Conservation (phyloP, 2,113 vertebrate genomes). For the Myotis brandtii region DNA sequence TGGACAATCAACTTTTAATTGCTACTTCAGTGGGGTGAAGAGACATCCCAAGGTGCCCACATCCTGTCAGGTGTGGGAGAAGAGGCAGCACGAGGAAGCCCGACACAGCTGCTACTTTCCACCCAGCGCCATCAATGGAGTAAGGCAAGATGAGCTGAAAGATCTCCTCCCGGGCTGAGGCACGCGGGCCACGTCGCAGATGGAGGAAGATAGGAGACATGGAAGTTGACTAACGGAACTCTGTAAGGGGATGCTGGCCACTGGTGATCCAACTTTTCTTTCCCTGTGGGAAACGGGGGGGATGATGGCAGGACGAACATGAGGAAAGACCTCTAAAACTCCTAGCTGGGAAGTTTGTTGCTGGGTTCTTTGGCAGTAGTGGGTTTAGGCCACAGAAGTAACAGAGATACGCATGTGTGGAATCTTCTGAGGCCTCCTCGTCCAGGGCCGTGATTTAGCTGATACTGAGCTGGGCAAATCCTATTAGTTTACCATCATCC, state of each 20-base stretch:
- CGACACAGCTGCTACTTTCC: constrained; percentile 85
- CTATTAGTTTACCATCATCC: constrained; percentile 97
- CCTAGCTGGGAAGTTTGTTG: constrained; percentile 81
- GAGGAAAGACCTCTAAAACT: constrained; percentile 85
- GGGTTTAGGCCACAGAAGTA: constrained; percentile 92
- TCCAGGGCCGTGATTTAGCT: constrained; percentile 90
- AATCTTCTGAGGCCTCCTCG: constrained; percentile 82
- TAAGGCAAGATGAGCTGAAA: constrained; percentile 92
- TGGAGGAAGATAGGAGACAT: constrained; percentile 77
- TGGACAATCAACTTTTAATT: constrained; percentile 78
- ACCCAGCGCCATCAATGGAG: constrained; percentile 89
- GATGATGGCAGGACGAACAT: constrained; percentile 64
- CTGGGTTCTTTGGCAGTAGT: constrained; percentile 99
- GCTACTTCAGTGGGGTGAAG: constrained; percentile 74
- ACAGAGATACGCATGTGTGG: constrained; percentile 87
- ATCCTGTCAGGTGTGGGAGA: background rate
- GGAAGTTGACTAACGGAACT: constrained; percentile 55
- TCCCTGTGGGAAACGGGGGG: constrained; percentile 31
- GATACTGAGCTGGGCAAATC: constrained; percentile 99
- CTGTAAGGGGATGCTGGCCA: constrained; percentile 64
- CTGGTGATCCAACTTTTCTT: constrained; percentile 59
- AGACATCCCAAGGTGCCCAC: constrained; percentile 17
- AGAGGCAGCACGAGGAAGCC: constrained; percentile 79
- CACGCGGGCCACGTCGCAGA: constrained; percentile 88
- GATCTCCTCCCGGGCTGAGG: constrained; percentile 86